Conservation (phyloP, 2,113 vertebrate species). For the Oryzias celebensis region DNA sequence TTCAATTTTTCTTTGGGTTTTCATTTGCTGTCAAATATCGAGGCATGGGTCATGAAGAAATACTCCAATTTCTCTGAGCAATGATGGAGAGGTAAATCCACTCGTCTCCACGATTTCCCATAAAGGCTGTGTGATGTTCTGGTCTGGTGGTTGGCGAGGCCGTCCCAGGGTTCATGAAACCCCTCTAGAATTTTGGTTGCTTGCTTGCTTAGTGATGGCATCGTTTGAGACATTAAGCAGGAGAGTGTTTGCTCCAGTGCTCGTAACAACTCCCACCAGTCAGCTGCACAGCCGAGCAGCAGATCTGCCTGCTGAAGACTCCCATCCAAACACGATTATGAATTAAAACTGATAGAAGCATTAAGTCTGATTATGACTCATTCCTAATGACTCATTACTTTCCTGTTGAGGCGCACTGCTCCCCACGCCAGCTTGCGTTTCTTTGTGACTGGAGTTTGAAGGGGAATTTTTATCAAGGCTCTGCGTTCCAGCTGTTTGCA, state of each 20-base stretch:
- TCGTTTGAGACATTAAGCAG: constrained; percentile 35
- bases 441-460: constrained; percentile 15
- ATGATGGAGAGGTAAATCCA: constrained; percentile 25
- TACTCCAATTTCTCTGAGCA: constrained; percentile 4
- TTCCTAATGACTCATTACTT: constrained; percentile 28
- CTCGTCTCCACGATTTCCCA: constrained; percentile 16
- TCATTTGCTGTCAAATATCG: constrained; percentile 23
- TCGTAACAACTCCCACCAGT: constrained; percentile 40
- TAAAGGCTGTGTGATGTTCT: constrained; percentile 38
- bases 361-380: constrained; percentile 34
- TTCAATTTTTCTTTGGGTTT: neutral
- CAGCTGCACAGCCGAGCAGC: constrained; percentile 23
- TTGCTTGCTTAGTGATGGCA: constrained; percentile 18
- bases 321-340: constrained; percentile 8
- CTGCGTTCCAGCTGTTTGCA: constrained; percentile 2
- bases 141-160: constrained; percentile 31
- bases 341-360: constrained; percentile 14
- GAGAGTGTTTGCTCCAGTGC: constrained; percentile 29
- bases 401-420: constrained; percentile 14
- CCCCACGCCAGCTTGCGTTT: neutral
- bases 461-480: constrained; percentile 1
- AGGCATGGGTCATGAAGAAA: constrained; percentile 11
- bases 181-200: constrained; percentile 12
- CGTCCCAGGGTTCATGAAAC: constrained; percentile 27
- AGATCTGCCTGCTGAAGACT: constrained; percentile 9